Conservation (phyloP, 2,113 vertebrate genomes). For the Oxyruncus cristatus region DNA sequence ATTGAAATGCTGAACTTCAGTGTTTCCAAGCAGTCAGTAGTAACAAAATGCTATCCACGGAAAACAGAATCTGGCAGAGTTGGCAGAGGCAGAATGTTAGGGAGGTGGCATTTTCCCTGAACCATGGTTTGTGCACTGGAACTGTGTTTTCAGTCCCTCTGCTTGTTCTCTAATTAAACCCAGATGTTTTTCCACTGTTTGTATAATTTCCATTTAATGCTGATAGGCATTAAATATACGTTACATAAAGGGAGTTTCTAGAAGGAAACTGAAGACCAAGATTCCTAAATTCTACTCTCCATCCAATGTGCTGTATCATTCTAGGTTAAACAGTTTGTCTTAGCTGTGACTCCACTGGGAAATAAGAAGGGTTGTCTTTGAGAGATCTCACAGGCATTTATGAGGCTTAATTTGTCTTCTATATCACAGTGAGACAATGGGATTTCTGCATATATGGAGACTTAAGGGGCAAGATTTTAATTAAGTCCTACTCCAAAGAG, state of each 20-base stretch:
- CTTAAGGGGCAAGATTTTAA: neutral
- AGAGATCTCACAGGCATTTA: neutral
- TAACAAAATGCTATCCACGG: neutral
- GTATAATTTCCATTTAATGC: neutral
- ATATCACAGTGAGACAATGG: neutral
- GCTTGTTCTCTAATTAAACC: neutral
- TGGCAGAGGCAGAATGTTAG: neutral
- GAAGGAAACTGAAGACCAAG: neutral
- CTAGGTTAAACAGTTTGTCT: neutral
- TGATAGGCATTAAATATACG: neutral
- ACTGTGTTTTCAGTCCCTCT: neutral
- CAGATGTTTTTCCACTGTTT: neutral
- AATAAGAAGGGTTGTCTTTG: neutral
- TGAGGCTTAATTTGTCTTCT: neutral
- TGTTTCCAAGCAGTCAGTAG: neutral
- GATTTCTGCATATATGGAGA: neutral
- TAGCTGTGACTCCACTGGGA: neutral
- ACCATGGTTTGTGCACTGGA: neutral
- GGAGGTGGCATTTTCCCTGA: neutral
- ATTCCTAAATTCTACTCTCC: neutral
- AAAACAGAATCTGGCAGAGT: neutral
- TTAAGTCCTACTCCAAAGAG: neutral
- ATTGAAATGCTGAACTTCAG: neutral
- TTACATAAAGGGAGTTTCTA: neutral
- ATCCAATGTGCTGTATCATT: neutral